A percentile compares a stretch with the other conserved stretches of the same genome.
Conservation (phyloP, 1,140 invertebrate species). For the Drepana arcuata region DNA sequence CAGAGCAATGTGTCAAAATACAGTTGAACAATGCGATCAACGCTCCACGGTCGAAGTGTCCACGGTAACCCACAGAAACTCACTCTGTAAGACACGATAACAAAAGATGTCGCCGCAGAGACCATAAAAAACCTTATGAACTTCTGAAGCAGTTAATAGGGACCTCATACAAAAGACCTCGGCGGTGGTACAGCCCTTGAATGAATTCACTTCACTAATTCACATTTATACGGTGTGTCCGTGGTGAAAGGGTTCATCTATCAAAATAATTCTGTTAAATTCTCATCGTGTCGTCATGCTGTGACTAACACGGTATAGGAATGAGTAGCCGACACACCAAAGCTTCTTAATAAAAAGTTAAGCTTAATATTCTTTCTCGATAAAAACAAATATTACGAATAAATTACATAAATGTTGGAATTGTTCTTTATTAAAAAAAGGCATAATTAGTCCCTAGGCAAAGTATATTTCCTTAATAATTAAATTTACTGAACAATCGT, state of each 20-base stretch:
- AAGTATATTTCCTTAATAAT: too few species aligned
- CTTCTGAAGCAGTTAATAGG: constrained; percentile 64
- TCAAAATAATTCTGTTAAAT: constrained; percentile 15
- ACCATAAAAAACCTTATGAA: constrained; percentile 63
- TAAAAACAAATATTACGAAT: too few species aligned
- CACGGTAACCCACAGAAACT: constrained; percentile 27
- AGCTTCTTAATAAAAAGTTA: too few species aligned
- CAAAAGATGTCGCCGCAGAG: constrained; percentile 48
- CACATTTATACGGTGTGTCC: constrained; percentile 35
- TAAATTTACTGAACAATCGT: too few species aligned
- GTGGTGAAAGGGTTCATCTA: constrained; percentile 30
- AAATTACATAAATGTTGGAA: too few species aligned
- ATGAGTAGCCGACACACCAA: neutral
- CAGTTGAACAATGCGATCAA: constrained; percentile 42
- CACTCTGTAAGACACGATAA: constrained; percentile 25
- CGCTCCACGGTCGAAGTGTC: constrained; percentile 27
- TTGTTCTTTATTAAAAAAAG: too few species aligned
- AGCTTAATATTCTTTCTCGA: too few species aligned
- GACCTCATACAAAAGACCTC: constrained; percentile 30
- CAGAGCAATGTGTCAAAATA: constrained; percentile 63
- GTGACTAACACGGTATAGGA: neutral
- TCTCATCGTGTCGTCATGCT: constrained; percentile 17
- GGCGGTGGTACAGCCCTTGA: constrained; percentile 34
- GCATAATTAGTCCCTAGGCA: too few species aligned
- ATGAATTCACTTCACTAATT: constrained; percentile 43